Evolutionary conservation across 2,113 vertebrate genomes (phyloP).

Genomic region (Centropus unirufus): DNA sequence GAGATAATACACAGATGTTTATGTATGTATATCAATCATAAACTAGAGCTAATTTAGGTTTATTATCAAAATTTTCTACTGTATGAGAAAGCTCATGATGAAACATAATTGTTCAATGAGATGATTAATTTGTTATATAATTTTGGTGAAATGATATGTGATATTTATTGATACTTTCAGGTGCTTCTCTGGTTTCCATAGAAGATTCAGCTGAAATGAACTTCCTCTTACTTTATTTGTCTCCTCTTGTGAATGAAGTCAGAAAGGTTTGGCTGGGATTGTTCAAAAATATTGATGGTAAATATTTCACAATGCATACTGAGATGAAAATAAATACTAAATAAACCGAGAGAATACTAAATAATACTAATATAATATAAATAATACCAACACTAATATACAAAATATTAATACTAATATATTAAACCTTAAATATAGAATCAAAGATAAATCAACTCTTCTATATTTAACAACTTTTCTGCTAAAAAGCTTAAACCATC

Average conservation of each 20-base stretch:
- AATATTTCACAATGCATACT: not conserved
- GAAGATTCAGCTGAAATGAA: constrained; percentile 80
- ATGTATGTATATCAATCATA: not conserved
- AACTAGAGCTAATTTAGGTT: not conserved
- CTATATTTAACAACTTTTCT: not conserved
- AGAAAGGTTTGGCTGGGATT: constrained; percentile 90
- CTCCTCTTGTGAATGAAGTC: constrained; percentile 77
- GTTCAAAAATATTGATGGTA: constrained; percentile 88
- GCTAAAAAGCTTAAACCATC: not conserved
- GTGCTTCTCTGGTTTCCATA: constrained; percentile 84
- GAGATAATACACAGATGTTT: not conserved
- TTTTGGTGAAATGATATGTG: not conserved
- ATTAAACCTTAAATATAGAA: not conserved
- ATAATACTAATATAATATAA: not conserved
- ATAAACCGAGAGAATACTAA: not conserved
- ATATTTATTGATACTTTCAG: constrained; percentile 66
- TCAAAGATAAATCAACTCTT: not conserved
- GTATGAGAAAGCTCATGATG: not conserved
- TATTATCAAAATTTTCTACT: not conserved
- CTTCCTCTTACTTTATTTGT: constrained; percentile 83
- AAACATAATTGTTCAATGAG: not conserved
- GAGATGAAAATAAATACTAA: not conserved
- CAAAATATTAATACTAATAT: not conserved
- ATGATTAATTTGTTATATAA: not conserved
- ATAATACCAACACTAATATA: too few relatives aligned